Conservation (phyloP, 2,113 vertebrate genomes). For the Xenopus borealis region DNA sequence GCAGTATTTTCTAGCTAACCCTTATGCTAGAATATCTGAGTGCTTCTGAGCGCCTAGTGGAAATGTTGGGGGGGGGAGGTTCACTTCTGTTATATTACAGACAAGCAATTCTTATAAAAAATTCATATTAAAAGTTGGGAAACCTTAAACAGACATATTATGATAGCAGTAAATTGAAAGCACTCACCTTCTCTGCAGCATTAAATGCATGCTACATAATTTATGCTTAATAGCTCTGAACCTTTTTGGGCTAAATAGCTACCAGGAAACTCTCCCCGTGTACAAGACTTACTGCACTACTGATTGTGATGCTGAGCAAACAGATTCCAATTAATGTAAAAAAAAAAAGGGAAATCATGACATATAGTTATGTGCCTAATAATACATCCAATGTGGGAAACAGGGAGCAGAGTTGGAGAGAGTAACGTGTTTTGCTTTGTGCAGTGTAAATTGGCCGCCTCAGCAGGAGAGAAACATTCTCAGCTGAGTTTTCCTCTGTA, state of each 20-base stretch:
- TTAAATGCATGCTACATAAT: constrained; percentile 40
- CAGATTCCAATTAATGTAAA: no score
- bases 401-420: no score
- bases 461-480: background rate
- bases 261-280: constrained; percentile 21
- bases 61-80: no score
- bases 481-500: background rate
- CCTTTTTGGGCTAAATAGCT: constrained; percentile 30
- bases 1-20: no score
- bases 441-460: background rate
- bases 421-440: background rate
- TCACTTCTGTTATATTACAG: background rate
- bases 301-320: background rate
- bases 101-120: constrained; percentile 17
- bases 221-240: constrained; percentile 32
- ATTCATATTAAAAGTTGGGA: constrained; percentile 37
- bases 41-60: no score
- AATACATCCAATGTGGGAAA: background rate
- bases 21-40: no score
- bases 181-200: constrained; percentile 37
- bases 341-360: no score
- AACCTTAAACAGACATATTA: constrained; percentile 23
- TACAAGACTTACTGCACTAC: background rate
- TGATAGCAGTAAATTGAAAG: constrained; percentile 14
- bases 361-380: no score